These are phyloP conservation scores for Agriopis leucophaearia DNA, from an alignment of 2,888 invertebrate species.

Conservation along the genomic window DNA sequence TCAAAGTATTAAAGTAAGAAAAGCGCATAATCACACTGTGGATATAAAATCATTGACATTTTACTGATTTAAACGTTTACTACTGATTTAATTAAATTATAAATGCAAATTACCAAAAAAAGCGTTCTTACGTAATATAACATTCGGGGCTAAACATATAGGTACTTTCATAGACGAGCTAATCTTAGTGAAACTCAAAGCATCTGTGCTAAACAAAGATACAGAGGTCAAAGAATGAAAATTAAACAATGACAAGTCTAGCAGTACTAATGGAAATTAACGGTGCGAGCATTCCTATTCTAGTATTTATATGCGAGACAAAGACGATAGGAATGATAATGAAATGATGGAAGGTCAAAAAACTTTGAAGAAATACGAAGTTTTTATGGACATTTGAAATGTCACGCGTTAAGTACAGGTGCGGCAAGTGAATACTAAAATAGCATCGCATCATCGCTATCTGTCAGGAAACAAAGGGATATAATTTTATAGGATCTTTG, in stretches of 20 bases:
- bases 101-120: neutral
- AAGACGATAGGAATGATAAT: constrained; percentile 40
- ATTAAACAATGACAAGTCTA: constrained; percentile 30
- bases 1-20: constrained; percentile 12
- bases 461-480: neutral
- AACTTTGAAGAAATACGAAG: constrained; percentile 38
- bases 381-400: constrained; percentile 38
- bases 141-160: constrained; percentile 15
- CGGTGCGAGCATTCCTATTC: constrained; percentile 37
- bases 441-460: constrained; percentile 6
- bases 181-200: constrained; percentile 14
- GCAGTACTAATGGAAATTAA: constrained; percentile 37
- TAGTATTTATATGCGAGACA: constrained; percentile 39
- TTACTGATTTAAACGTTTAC: too few relatives aligned
- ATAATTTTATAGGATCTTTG: neutral
- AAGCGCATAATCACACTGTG: neutral
- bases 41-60: too few relatives aligned
- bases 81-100: neutral
- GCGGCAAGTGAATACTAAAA: constrained; percentile 33
- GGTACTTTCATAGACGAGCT: constrained; percentile 8
- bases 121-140: neutral
- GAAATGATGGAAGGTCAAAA: constrained; percentile 45
- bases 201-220: constrained; percentile 23
- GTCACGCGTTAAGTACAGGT: constrained; percentile 28
- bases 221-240: constrained; percentile 32